These are phyloP conservation scores for Eulemur coronatus DNA, from an alignment of 2,797 vertebrate genomes.

Conservation along the genomic window DNA sequence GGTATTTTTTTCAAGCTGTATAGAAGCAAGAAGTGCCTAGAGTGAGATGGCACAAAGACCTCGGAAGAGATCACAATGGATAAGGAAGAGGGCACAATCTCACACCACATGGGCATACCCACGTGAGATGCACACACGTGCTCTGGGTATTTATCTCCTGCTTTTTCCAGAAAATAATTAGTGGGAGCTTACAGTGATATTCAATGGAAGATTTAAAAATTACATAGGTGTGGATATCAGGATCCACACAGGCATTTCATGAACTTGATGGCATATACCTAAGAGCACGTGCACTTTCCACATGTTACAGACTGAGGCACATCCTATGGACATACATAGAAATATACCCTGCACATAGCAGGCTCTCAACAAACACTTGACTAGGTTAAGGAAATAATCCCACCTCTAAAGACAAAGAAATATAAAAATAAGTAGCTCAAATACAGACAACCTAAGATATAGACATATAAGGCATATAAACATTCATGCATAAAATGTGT, in stretches of 20 bases:
- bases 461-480: not conserved
- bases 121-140: not conserved
- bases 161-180: not conserved
- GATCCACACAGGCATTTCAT: not conserved
- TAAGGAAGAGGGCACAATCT: not conserved
- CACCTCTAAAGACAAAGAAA: slow-evolving; percentile 17
- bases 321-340: not conserved
- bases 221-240: not conserved
- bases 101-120: not conserved
- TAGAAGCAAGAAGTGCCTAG: not conserved
- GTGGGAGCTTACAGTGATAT: not conserved
- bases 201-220: not conserved
- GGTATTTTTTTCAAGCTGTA: slow-evolving; percentile 28
- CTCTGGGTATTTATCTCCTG: not conserved
- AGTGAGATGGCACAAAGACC: not conserved
- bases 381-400: slow-evolving; percentile 10
- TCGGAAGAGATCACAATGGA: not conserved
- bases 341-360: not conserved
- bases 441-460: slow-evolving; percentile 7
- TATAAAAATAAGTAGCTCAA: slow-evolving; percentile 16
- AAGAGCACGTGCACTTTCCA: not conserved
- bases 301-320: not conserved
- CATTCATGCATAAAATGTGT: not conserved
- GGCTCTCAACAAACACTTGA: not conserved
- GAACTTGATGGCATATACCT: not conserved